A percentile compares a stretch with the other conserved stretches of the same genome.
Conservation (phyloP, 2,113 vertebrate species). For the Psophia crepitans region DNA sequence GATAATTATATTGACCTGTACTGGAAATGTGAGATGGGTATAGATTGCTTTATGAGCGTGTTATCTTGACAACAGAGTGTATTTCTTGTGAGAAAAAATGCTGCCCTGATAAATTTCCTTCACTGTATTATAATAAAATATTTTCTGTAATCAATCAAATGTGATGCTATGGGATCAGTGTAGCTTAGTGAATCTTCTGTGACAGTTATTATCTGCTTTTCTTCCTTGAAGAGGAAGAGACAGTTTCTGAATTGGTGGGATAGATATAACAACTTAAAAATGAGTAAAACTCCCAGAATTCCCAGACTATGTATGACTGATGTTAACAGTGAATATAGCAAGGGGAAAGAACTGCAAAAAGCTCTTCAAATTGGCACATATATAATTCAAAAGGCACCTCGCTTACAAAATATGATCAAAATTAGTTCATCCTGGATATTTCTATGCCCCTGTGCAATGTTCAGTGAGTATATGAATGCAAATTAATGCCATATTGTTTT, state of each 20-base stretch:
- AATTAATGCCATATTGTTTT: neutral
- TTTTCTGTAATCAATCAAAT: neutral
- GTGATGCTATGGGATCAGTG: neutral
- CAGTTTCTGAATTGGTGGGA: neutral
- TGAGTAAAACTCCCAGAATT: neutral
- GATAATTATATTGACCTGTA: neutral
- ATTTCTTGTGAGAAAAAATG: neutral
- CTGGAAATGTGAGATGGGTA: neutral
- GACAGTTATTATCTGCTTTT: neutral
- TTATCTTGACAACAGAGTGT: neutral
- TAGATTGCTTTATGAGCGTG: neutral
- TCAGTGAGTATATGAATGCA: neutral
- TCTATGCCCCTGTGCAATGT: neutral
- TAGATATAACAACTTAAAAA: neutral
- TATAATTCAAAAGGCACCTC: neutral
- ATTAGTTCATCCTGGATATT: neutral
- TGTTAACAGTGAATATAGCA: neutral
- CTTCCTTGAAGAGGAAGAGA: neutral
- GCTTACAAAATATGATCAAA: neutral
- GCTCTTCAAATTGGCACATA: neutral
- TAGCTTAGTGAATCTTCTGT: neutral
- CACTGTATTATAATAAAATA: neutral
- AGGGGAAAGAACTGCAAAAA: neutral
- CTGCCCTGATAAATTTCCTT: neutral
- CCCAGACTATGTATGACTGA: neutral